Base-by-base conservation (phyloP, 2,113 vertebrate species). In the Salvelinus sp. region DNA sequence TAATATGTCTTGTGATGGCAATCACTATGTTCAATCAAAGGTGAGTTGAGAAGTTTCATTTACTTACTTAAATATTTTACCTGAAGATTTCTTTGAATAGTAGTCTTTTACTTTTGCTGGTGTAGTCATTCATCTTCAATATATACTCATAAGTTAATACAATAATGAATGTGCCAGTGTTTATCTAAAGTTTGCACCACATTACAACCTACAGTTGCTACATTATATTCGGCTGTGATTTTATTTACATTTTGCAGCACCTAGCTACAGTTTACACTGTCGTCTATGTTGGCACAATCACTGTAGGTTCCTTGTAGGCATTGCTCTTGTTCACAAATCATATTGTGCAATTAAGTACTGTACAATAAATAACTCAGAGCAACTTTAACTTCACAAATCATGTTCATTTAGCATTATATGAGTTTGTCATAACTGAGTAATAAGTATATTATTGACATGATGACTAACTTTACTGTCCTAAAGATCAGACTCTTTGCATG, bases 11-110 rank as follows among this genome's bases (percentile, higher is more conserved):
- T 69, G 62, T 92, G 80, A 74, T 91, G 77, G 67, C 90, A 57
- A 27, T 91, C 76, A 88, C 83, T 79, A 83, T 92, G 66, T 28
- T 91, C 75, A 82, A 91, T 80, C 89, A 86, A 91, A 91, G 92
- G 93, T 94, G 88, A 91, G 90, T 85, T 58, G 38, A 27, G 7
- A 62, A 58, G 83, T 79, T 79, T 81, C 67, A 47, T 25, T 67
- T 58, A 38, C 69, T 65, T 44, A 44, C 27, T 50, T 69, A 1
- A 69, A 44, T 47, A 47, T 44, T 69, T 18, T 23, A 69, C 38
- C 44, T 73, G n/a, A 85, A 81, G 82, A 78, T 44, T 9, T 2
- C 38, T 47, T 69, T 47, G 30, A 69, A 47, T 48, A 12, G 38
- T 14, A n/a, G 20, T 33, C 9, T 44, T 69, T 22, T 7, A 44